These are phyloP conservation scores for Vireo griseus DNA, from an alignment of 2,797 vertebrate species.

Conservation along the genomic window DNA sequence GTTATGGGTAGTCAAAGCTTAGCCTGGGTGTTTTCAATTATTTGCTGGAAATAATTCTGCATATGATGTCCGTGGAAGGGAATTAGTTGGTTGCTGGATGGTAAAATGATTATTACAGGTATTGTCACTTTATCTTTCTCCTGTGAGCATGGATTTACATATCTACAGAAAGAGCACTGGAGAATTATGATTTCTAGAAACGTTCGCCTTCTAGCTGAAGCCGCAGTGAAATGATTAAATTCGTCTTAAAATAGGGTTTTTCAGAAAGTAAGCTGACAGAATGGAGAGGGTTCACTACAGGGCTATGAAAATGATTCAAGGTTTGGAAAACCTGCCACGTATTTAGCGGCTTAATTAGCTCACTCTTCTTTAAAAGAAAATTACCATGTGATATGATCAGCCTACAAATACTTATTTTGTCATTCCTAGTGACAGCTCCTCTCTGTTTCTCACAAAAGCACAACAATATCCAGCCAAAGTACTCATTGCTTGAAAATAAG, in stretches of 20 bases:
- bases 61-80: rapidly evolving
- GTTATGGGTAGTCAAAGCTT: not conserved
- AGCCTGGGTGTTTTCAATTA: not conserved
- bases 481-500: not conserved
- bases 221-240: not conserved
- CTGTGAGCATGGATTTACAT: not conserved
- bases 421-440: not conserved
- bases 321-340: not conserved
- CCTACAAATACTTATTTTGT: not conserved
- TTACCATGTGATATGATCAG: not conserved
- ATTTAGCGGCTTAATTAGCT: slow-evolving; percentile 11
- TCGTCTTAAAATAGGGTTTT: not conserved
- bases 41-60: not conserved
- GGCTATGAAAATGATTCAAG: not conserved
- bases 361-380: not conserved
- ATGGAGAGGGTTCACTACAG: not conserved
- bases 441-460: not conserved
- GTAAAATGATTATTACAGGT: slow-evolving; percentile 15
- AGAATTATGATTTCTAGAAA: slow-evolving; percentile 6
- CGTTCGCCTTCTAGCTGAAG: not conserved
- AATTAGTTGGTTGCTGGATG: not conserved
- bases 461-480: not conserved
- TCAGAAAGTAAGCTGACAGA: slow-evolving; percentile 9
- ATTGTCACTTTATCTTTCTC: slow-evolving; percentile 12
- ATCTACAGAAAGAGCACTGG: not conserved